Evolutionary conservation across 1,140 invertebrate genomes (phyloP).

Genomic region (Lucilia sericata): DNA sequence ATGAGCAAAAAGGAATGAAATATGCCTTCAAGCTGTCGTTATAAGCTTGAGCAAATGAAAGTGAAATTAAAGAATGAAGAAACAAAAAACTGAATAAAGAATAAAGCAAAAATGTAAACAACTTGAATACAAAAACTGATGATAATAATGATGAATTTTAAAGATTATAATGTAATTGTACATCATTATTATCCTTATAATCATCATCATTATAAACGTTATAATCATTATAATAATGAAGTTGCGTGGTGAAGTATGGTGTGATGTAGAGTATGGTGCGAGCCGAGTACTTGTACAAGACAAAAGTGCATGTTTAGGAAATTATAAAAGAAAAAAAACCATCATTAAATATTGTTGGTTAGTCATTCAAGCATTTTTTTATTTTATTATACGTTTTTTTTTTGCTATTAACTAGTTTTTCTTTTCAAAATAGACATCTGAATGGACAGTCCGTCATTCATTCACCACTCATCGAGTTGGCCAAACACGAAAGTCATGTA

Average conservation of each 20-base stretch:
- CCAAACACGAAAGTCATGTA: no score
- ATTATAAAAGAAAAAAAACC: no score
- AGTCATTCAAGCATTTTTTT: background rate
- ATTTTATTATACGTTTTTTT: no score
- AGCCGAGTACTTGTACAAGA: no score
- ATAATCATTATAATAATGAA: background rate
- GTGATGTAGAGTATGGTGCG: background rate
- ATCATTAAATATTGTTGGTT: background rate
- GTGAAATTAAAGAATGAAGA: background rate
- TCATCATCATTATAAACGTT: no score
- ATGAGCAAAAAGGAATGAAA: background rate
- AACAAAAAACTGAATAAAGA: background rate
- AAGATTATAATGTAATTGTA: background rate
- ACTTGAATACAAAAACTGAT: slow-evolving; percentile 11
- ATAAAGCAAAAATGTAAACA: slow-evolving; percentile 1
- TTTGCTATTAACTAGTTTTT: no score
- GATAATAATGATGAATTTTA: background rate
- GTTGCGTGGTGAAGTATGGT: background rate
- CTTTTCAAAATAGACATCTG: background rate
- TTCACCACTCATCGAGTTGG: no score
- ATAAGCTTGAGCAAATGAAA: slow-evolving; percentile 16
- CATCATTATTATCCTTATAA: no score
- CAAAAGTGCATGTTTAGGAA: no score
- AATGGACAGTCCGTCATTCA: no score
- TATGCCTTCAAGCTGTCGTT: slow-evolving; percentile 20